Percentiles rank a stretch among this genome's conserved stretches.
Evolutionary conservation across 1,140 invertebrate species (phyloP).

Genomic region (Procambarus clarkii): DNA sequence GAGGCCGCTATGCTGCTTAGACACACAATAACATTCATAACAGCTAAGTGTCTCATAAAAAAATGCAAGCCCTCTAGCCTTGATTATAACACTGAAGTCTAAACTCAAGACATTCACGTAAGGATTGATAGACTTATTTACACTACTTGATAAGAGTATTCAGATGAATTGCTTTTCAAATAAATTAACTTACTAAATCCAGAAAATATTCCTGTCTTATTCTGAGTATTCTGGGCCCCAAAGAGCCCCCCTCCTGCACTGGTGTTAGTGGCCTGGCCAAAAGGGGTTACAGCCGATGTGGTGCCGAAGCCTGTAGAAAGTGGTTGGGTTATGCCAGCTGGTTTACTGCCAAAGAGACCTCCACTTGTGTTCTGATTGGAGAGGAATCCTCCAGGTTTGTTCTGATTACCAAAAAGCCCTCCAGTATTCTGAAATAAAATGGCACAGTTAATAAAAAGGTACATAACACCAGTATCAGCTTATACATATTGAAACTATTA

Average conservation of each 20-base stretch:
- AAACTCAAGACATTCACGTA: too few relatives aligned
- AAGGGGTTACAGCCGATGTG: conserved; percentile 74
- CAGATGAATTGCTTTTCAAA: too few relatives aligned
- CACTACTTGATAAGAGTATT: too few relatives aligned
- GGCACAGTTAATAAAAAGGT: too few relatives aligned
- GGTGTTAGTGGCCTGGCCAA: conserved; percentile 61
- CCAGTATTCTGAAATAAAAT: conserved; percentile 42
- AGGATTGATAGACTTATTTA: too few relatives aligned
- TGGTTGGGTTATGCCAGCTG: conserved; percentile 66
- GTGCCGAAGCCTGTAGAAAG: conserved; percentile 77
- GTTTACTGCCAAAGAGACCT: conserved; percentile 72
- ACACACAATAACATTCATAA: too few relatives aligned
- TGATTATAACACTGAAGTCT: too few relatives aligned
- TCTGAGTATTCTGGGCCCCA: conserved; percentile 72
- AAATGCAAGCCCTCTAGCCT: too few relatives aligned
- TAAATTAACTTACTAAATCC: conserved; percentile 63
- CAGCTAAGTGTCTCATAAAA: too few relatives aligned
- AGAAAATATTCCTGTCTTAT: conserved; percentile 73
- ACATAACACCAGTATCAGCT: too few relatives aligned
- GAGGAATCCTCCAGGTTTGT: conserved; percentile 51
- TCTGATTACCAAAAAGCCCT: conserved; percentile 62
- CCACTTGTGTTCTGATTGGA: conserved; percentile 46
- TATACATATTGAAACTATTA: too few relatives aligned
- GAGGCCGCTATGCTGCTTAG: too few relatives aligned
- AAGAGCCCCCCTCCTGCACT: conserved; percentile 63